Base-by-base conservation (phyloP, 2,797 vertebrate species). In the Cyclopterus lumpus region DNA sequence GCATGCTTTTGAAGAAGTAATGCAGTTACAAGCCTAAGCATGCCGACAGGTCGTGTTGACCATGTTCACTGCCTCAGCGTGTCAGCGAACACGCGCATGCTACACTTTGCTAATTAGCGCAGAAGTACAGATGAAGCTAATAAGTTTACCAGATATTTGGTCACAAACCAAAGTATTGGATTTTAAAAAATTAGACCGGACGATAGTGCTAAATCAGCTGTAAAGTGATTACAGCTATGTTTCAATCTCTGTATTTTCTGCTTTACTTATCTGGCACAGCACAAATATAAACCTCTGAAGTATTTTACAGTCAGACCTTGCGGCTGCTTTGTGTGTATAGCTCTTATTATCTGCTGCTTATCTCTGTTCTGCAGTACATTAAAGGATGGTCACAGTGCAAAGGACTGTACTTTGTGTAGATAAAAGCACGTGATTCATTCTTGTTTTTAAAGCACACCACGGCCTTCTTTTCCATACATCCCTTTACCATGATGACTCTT, bases 291-390 rank as follows among this genome's bases (percentile, higher is more conserved):
- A 62, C 36, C n/a, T 34, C 8, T 48, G 32, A 62, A 42, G 2
- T 6, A 58, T 34, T 4, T 36, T 16, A 22, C 26, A 28, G n/a
- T 54, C 12, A 26, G 15, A 3, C n/a, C 2, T 16, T 54, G 4
- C 70, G 28, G 9, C 16, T 20, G 15, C 44, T 46, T 44, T 63
- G 14, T 64, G 40, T 49, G 24, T 34, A 4, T 26, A 32, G 55
- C 55, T 66, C 66, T 57, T 46, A 49, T 75, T 30, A 22, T 53
- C 8, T 48, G 8, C 5, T 55, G 26, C 54, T 65, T 75, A 81
- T 76, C 69, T 73, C 16, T 46, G 51, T 22, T 57, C 28, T 51
- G 18, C 9, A 54, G 42, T 49, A 54, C 7, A 61, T 72, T 51
- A 18, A 5, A 57, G 12, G 55, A 61, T 53, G 15, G 58, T 63